phyloP scores from a whole-genome alignment of 2,797 vertebrate genomes.

The Psittacula derbiana region DNA sequence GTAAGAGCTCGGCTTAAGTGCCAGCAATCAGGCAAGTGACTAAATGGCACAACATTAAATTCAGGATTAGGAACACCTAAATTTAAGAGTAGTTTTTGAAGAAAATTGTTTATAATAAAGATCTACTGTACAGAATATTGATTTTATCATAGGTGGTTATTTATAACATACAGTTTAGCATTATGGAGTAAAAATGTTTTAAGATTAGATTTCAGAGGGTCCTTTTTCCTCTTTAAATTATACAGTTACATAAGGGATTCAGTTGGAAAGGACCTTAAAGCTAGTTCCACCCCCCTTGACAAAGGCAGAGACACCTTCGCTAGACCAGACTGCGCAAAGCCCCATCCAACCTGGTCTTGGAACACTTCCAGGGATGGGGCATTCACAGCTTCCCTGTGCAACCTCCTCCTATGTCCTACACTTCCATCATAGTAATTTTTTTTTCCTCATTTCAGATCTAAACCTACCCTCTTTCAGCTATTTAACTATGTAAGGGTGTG shows the following conservation, averaged over 20 bases:
- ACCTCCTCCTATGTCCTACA: not conserved
- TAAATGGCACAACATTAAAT: not conserved
- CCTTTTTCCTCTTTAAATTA: not conserved
- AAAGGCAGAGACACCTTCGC: not conserved
- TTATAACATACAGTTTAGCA: not conserved
- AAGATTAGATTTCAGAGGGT: not conserved
- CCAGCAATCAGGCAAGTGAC: not conserved
- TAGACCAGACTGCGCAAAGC: not conserved
- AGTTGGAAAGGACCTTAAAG: not conserved
- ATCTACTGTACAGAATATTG: not conserved
- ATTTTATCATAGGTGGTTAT: not conserved
- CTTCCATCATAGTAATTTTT: not conserved
- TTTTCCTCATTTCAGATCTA: not conserved
- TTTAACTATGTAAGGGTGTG: not conserved
- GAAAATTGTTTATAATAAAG: not conserved
- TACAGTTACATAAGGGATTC: rapidly evolving
- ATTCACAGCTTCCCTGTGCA: not conserved
- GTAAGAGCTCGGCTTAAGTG: not conserved
- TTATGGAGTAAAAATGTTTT: not conserved
- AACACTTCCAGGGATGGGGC: not conserved
- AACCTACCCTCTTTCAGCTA: not conserved
- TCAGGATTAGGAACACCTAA: not conserved
- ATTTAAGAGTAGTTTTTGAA: not conserved
- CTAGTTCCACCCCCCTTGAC: not conserved
- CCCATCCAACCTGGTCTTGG: not conserved